Evolutionary conservation across 2,888 invertebrate species (phyloP), one percentile per base, ranked within the genome.

Genomic region (Caenorhabditis afra): DNA sequence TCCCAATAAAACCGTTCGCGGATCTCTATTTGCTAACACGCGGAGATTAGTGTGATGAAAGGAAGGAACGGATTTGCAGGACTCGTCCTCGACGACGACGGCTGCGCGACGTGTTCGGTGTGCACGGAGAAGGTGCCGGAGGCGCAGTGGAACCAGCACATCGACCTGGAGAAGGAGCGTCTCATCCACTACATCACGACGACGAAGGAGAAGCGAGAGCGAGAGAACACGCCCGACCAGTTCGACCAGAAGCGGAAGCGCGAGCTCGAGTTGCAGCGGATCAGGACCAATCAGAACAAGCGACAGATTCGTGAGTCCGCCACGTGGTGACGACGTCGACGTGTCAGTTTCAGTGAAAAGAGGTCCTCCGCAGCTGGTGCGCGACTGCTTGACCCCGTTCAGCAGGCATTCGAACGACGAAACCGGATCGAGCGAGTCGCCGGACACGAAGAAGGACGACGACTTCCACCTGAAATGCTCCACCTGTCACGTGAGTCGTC

Each of bases 221-320:
- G 64, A n/a, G 65, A 65, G 47, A 74, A 65, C 65, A 74, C 61
- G 53, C 75, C 59, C 45, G 70, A 65, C 5, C 78, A 71, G 18
- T 68, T 50, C 20, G 79, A 79, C n/a, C 74, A 68, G 62, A 59
- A 45, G 20, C 23, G 62, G 37, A 87, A 87, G 59, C 70, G 87
- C 3, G 86, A 86, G 47, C 52, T 78, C 23, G 87, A 87, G 49
- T 62, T 87, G 58, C 66, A 64, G 37, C 74, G 87, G 18, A 85
- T 87, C 49, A 65, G 82, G 35, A 76, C 22, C 20, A 87, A 87
- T 70, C 87, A 87, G 66, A 68, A 84, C 66, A 87, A 87, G 52
- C 67, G 87, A 58, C 79, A 86, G 45, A 66, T 82, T 39, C 67
- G 83, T 81, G 50, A 79, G 83, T 80, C 29, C 7, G 29, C 29